Evolutionary conservation across 1,140 invertebrate species (phyloP).

Genomic region (Apolygus lucorum): DNA sequence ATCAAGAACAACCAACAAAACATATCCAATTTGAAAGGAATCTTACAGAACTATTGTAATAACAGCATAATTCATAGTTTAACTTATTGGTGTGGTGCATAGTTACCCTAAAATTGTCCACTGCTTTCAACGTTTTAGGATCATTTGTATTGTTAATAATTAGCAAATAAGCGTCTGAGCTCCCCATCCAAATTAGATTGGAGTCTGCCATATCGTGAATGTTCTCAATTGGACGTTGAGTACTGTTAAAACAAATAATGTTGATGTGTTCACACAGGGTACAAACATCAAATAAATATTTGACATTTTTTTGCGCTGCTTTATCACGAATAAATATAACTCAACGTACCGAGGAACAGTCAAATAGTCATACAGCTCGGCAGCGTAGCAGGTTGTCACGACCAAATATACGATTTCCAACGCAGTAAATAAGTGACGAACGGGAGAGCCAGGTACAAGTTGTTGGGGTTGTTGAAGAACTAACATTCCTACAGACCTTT

Average conservation of each 20-base stretch:
- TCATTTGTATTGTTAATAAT: background rate
- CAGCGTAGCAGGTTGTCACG: background rate
- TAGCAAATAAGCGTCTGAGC: background rate
- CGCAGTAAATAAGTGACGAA: background rate
- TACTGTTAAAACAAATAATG: background rate
- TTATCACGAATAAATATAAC: too few species aligned
- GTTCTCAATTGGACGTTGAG: background rate
- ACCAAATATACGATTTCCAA: constrained; percentile 1
- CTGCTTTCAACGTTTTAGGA: background rate
- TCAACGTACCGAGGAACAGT: background rate
- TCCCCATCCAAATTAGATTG: background rate
- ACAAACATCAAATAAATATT: too few species aligned
- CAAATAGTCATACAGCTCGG: background rate
- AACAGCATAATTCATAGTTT: too few species aligned
- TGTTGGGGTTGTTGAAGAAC: constrained; percentile 4
- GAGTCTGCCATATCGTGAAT: background rate
- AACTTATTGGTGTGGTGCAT: too few species aligned
- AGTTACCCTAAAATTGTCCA: background rate
- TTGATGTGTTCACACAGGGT: too few species aligned
- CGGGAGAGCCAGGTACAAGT: background rate
- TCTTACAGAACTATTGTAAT: too few species aligned
- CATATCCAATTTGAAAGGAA: too few species aligned
- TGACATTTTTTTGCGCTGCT: too few species aligned
- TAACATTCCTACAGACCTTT: constrained; percentile 4
- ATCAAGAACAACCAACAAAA: too few species aligned